Percentiles rank a stretch among this genome's conserved stretches.
phyloP scores from a whole-genome alignment of 2,797 vertebrate species.

The Neoniphon sammara region DNA sequence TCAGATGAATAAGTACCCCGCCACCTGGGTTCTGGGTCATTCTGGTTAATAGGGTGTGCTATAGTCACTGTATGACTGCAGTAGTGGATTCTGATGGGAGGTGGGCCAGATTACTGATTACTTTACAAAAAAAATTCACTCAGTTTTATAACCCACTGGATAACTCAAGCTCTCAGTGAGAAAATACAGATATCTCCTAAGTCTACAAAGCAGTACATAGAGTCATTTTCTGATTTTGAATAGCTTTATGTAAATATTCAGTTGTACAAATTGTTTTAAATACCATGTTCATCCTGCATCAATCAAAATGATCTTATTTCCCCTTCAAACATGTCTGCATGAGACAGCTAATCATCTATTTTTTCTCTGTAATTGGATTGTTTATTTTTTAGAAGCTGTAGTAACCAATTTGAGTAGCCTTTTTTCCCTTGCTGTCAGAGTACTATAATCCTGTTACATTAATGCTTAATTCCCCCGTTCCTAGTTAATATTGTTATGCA shows the following conservation, averaged over 20 bases:
- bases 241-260: slow-evolving; percentile 9
- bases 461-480: background rate
- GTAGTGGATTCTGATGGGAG: slow-evolving; percentile 43
- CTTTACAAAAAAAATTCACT: slow-evolving; percentile 32
- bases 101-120: slow-evolving; percentile 57
- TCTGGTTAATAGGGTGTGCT: slow-evolving; percentile 77
- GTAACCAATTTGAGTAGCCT: background rate
- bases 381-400: background rate
- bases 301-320: background rate
- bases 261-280: background rate
- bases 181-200: slow-evolving; percentile 10
- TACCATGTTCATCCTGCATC: background rate
- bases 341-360: background rate
- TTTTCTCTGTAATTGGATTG: background rate
- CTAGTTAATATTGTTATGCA: background rate
- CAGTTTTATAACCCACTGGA: slow-evolving; percentile 20
- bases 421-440: background rate
- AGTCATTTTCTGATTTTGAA: background rate
- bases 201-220: slow-evolving; percentile 3
- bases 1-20: slow-evolving; percentile 68
- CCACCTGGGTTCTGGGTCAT: slow-evolving; percentile 76
- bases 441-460: background rate
- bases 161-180: slow-evolving; percentile 1
- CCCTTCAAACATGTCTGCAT: too few relatives aligned
- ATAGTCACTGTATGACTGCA: slow-evolving; percentile 62